These are phyloP conservation scores for Hydra vulgaris DNA, from an alignment of 30 jellyfish, hydroid and myxozoan genomes.

Conservation along the genomic window DNA sequence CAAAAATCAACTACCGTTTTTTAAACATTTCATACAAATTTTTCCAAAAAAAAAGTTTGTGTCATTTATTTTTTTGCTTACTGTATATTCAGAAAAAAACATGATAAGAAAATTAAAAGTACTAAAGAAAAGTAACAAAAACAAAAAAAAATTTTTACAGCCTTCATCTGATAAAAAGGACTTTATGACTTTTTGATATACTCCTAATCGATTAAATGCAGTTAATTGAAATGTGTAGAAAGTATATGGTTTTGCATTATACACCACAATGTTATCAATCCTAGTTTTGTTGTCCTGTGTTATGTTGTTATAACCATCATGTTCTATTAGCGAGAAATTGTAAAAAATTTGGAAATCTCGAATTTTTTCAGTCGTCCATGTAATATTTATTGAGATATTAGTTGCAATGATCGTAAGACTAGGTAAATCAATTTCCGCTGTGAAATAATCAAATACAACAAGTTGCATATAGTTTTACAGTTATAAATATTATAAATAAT, in stretches of 20 bases:
- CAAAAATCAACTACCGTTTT: no score
- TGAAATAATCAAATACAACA: no score
- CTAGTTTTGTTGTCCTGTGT: background rate
- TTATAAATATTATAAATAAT: no score
- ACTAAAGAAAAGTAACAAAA: no score
- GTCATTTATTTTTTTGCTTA: no score
- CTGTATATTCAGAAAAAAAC: no score
- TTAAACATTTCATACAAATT: no score
- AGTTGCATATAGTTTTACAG: no score
- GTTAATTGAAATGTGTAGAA: background rate
- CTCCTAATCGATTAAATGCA: background rate
- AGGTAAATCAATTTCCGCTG: background rate
- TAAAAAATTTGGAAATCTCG: background rate
- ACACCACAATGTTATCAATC: background rate
- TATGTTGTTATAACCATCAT: background rate
- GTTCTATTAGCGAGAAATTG: background rate
- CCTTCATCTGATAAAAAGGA: background rate
- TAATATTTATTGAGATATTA: background rate
- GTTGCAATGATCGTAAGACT: background rate
- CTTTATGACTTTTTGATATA: background rate
- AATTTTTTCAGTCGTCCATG: background rate
- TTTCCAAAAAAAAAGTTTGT: no score
- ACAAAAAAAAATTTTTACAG: no score
- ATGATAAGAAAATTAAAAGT: no score
- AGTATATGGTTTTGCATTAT: background rate